These are phyloP conservation scores for Pachypanchax playfairii DNA, from an alignment of 2,113 vertebrate genomes.

Conservation along the genomic window DNA sequence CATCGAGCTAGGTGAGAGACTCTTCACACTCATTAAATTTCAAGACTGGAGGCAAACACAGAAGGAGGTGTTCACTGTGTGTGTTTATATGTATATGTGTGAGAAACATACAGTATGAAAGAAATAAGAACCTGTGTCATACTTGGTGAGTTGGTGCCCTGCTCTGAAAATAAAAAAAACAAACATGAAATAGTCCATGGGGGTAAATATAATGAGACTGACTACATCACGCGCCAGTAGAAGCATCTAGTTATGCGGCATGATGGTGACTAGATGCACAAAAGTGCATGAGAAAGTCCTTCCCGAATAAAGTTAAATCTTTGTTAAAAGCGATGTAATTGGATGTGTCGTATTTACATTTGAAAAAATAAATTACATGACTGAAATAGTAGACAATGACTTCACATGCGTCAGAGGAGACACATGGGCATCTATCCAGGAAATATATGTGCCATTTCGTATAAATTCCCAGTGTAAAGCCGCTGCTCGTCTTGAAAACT, in stretches of 20 bases:
- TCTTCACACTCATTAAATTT: slow-evolving; percentile 59
- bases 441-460: background rate
- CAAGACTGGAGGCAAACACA: slow-evolving; percentile 24
- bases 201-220: background rate
- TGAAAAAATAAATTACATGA: too few relatives aligned
- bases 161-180: background rate
- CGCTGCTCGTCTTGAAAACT: slow-evolving; percentile 52
- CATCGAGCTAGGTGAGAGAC: slow-evolving; percentile 29
- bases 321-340: background rate
- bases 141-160: background rate
- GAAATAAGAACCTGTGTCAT: slow-evolving; percentile 4
- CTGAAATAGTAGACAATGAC: background rate
- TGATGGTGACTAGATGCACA: background rate
- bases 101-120: slow-evolving; percentile 2
- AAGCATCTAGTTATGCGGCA: background rate
- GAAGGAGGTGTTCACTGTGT: slow-evolving; percentile 10
- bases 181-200: background rate
- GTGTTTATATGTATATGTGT: background rate
- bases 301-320: background rate
- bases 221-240: background rate
- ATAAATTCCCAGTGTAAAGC: slow-evolving; percentile 23
- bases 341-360: too few relatives aligned
- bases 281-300: background rate
- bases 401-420: background rate
- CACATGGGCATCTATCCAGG: background rate